These are phyloP conservation scores for Trichechus manatus DNA, from an alignment of 2,113 vertebrate genomes.

Conservation along the genomic window DNA sequence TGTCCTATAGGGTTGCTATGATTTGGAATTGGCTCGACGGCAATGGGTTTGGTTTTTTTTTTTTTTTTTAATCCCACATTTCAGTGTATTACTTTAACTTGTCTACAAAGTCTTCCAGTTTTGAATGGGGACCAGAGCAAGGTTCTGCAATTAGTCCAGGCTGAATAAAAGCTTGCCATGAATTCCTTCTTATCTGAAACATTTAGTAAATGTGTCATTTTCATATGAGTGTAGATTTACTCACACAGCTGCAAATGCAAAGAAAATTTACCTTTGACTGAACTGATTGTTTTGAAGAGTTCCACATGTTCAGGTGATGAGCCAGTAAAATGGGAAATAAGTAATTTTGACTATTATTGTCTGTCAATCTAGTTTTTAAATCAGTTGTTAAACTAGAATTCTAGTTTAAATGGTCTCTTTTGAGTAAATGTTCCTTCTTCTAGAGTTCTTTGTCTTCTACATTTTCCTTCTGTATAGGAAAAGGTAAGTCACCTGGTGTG, in stretches of 20 bases:
- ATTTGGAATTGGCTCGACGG: too few species aligned
- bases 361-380: neutral
- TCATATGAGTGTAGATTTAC: neutral
- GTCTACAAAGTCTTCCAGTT: neutral
- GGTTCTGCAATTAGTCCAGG: neutral
- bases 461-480: neutral
- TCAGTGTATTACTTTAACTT: neutral
- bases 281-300: neutral
- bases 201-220: neutral
- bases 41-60: too few species aligned
- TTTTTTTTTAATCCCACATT: neutral
- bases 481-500: neutral
- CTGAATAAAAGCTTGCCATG: neutral
- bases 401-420: neutral
- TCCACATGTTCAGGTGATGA: neutral
- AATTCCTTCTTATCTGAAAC: neutral
- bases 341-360: neutral
- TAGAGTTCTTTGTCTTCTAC: too few species aligned
- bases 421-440: neutral
- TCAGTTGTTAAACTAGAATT: neutral
- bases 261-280: neutral
- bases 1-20: too few species aligned
- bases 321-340: neutral
- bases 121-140: neutral
- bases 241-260: neutral